Percentiles rank a stretch among this genome's conserved stretches.
Conservation (phyloP, 1,140 invertebrate species). For the Zeugodacus cucurbitae region DNA sequence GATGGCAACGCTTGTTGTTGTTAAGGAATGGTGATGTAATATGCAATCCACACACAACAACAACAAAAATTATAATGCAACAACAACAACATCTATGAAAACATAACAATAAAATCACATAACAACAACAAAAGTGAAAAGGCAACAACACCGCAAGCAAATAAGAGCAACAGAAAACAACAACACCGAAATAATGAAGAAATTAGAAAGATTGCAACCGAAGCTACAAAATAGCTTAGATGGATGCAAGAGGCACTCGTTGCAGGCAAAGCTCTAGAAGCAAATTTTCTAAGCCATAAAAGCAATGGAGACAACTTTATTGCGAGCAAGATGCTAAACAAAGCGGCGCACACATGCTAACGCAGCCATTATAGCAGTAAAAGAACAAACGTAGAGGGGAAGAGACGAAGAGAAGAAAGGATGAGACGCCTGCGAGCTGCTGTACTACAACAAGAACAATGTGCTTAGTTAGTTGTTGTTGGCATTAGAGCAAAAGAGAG, state of each 20-base stretch:
- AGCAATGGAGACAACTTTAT: background rate
- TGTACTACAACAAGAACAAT: background rate
- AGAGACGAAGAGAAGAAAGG: background rate
- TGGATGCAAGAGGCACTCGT: background rate
- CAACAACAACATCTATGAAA: background rate
- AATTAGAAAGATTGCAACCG: background rate
- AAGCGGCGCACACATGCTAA: background rate
- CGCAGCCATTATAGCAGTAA: background rate
- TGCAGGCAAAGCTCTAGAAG: too few relatives aligned
- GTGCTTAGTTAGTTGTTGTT: background rate
- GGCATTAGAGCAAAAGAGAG: background rate
- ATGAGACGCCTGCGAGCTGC: too few relatives aligned
- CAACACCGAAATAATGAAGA: background rate
- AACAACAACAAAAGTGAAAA: too few relatives aligned
- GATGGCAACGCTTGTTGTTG: background rate
- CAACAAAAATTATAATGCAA: background rate
- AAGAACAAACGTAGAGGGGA: background rate
- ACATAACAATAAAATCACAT: background rate
- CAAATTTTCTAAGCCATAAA: background rate
- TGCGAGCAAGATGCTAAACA: background rate
- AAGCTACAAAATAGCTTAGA: background rate
- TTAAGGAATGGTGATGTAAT: background rate
- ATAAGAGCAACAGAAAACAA: too few relatives aligned
- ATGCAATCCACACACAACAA: background rate
- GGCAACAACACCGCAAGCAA: too few relatives aligned